phyloP scores from a whole-genome alignment of 1,140 invertebrate species.

The Drosophila pectinifera region DNA sequence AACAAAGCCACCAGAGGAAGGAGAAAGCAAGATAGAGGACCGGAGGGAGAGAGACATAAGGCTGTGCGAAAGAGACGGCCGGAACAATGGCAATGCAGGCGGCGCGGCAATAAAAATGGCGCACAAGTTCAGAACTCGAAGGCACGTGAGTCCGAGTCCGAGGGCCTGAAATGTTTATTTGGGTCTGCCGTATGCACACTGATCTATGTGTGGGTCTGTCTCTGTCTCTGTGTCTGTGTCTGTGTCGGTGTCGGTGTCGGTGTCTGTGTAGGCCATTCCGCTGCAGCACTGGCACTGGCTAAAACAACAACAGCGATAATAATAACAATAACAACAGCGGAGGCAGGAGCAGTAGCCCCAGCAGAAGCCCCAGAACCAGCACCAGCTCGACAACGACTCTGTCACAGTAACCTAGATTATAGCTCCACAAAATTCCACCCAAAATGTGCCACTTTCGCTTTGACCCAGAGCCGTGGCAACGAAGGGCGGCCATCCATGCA shows the following conservation, averaged over 20 bases:
- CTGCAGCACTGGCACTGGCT: constrained; percentile 54
- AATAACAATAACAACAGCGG: constrained; percentile 40
- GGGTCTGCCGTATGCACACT: constrained; percentile 56
- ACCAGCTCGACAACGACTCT: constrained; percentile 64
- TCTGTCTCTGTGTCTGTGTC: constrained; percentile 21
- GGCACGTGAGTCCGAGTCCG: constrained; percentile 72
- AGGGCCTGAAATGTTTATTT: constrained; percentile 76
- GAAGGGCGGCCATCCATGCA: constrained; percentile 62
- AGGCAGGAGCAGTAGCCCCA: constrained; percentile 5
- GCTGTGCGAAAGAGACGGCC: constrained; percentile 20
- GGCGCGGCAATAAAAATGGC: constrained; percentile 78
- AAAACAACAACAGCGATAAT: constrained; percentile 50
- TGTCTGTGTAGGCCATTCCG: constrained; percentile 70
- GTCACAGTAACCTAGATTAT: constrained; percentile 80
- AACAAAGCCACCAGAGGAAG: constrained; percentile 22
- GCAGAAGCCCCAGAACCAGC: constrained; percentile 15
- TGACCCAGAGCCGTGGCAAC: constrained; percentile 77
- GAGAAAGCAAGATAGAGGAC: constrained; percentile 2
- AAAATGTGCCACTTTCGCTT: constrained; percentile 83
- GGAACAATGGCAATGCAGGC: constrained; percentile 72
- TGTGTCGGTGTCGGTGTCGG: constrained; percentile 32
- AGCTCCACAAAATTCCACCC: constrained; percentile 78
- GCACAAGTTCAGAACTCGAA: constrained; percentile 78
- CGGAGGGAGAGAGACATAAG: neutral
- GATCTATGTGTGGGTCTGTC: constrained; percentile 37